A percentile compares a stretch with the other conserved stretches of the same genome.
These are phyloP conservation scores for Falco punctatus DNA, from an alignment of 2,113 vertebrate genomes.

Conservation along the genomic window DNA sequence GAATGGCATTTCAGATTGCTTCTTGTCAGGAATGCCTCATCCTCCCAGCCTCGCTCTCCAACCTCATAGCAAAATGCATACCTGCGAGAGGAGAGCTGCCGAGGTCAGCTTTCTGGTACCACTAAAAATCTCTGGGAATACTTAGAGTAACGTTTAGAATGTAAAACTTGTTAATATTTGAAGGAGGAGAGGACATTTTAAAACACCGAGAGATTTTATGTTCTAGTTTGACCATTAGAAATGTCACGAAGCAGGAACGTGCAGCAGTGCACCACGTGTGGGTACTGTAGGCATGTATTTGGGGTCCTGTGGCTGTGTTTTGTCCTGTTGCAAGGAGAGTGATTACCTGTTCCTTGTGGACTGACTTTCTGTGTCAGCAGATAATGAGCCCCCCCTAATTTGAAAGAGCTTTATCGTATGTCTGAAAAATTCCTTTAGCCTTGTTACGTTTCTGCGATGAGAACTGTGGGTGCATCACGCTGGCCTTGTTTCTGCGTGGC, in stretches of 20 bases:
- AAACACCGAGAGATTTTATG: neutral
- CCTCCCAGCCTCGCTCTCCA: fast-evolving
- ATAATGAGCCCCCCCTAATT: neutral
- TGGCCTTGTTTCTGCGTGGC: fast-evolving
- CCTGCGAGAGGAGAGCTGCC: neutral
- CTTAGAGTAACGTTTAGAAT: neutral
- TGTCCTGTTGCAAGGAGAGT: neutral
- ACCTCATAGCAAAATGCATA: neutral
- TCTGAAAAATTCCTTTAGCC: neutral
- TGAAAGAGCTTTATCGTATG: neutral
- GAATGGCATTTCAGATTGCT: neutral
- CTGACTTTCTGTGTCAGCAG: neutral
- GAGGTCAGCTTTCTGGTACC: neutral
- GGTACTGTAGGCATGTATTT: no score
- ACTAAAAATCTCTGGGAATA: neutral
- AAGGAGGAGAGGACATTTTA: neutral
- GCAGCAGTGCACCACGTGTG: fast-evolving
- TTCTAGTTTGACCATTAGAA: neutral
- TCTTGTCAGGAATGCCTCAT: neutral
- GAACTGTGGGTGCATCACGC: fast-evolving
- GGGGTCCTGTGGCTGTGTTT: neutral
- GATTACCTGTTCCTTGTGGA: neutral
- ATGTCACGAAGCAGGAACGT: neutral
- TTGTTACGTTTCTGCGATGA: fast-evolving
- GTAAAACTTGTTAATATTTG: neutral